Evolutionary conservation across 2,888 invertebrate genomes (phyloP).

Genomic region (Chrysolina oricalcia): DNA sequence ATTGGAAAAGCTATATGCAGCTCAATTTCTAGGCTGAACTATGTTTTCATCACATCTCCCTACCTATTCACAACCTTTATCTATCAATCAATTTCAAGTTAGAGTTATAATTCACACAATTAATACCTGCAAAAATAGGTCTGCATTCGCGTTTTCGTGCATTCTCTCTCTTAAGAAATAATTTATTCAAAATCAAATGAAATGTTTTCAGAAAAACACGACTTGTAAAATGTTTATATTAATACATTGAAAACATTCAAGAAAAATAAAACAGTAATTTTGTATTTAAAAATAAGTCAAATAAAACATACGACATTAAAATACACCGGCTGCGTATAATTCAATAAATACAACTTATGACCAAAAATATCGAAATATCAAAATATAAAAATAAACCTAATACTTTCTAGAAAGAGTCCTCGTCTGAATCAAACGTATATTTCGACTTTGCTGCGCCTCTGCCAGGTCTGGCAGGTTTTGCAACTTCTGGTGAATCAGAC

Average conservation of each 20-base stretch:
- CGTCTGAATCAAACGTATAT: constrained; percentile 72
- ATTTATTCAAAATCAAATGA: no score
- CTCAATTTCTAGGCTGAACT: no score
- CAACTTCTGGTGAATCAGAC: constrained; percentile 29
- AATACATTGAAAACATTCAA: not conserved
- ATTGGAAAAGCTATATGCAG: no score
- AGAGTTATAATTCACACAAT: no score
- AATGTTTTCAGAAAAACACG: no score
- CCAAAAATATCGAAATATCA: constrained; percentile 20
- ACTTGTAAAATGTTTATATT: not conserved
- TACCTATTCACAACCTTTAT: no score
- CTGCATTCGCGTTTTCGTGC: no score
- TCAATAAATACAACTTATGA: constrained; percentile 26
- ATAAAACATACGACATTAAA: constrained; percentile 2
- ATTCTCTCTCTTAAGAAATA: no score
- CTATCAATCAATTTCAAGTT: no score
- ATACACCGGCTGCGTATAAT: constrained; percentile 11
- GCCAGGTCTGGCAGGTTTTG: constrained; percentile 55
- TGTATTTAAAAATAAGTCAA: constrained; percentile 25
- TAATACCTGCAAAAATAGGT: no score
- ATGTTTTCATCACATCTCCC: no score
- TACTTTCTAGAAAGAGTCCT: constrained; percentile 31
- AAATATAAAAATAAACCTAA: constrained; percentile 20
- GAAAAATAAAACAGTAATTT: constrained; percentile 18
- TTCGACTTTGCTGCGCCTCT: constrained; percentile 64